Evolutionary conservation across 2,888 invertebrate genomes (phyloP).

Genomic region (Chymomyza caudatula): DNA sequence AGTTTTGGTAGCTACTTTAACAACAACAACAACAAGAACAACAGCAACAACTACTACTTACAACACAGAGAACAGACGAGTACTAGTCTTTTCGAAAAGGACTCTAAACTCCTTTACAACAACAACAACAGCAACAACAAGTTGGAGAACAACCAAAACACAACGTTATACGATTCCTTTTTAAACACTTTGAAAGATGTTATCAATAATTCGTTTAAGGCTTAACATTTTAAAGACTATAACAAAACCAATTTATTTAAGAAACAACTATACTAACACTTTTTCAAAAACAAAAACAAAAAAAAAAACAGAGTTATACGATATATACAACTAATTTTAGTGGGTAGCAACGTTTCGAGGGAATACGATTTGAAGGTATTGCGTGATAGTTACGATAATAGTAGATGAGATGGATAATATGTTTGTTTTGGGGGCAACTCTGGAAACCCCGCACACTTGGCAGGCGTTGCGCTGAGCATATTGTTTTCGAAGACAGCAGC

Average conservation of each 20-base stretch:
- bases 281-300: background rate
- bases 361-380: background rate
- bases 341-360: background rate
- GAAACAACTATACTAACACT: background rate
- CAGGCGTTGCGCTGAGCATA: conserved; percentile 49
- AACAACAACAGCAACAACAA: conserved; percentile 48
- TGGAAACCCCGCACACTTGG: too few relatives aligned
- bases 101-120: conserved; percentile 75
- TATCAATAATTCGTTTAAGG: conserved; percentile 36
- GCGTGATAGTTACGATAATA: background rate
- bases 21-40: conserved; percentile 19
- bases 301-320: conserved; percentile 32
- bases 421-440: background rate
- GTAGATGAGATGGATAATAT: too few relatives aligned
- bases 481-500: conserved; percentile 53
- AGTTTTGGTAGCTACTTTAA: conserved; percentile 44
- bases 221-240: conserved; percentile 37
- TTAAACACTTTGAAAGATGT: conserved; percentile 19
- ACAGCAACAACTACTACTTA: conserved; percentile 16
- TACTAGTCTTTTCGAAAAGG: conserved; percentile 77
- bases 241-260: background rate
- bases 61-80: conserved; percentile 33
- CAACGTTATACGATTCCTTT: conserved; percentile 69
- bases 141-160: conserved; percentile 41
- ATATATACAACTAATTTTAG: conserved; percentile 12